A percentile compares a stretch with the other conserved stretches of the same genome.
phyloP scores from a whole-genome alignment of 2,888 invertebrate species.

The Sipha maydis region DNA sequence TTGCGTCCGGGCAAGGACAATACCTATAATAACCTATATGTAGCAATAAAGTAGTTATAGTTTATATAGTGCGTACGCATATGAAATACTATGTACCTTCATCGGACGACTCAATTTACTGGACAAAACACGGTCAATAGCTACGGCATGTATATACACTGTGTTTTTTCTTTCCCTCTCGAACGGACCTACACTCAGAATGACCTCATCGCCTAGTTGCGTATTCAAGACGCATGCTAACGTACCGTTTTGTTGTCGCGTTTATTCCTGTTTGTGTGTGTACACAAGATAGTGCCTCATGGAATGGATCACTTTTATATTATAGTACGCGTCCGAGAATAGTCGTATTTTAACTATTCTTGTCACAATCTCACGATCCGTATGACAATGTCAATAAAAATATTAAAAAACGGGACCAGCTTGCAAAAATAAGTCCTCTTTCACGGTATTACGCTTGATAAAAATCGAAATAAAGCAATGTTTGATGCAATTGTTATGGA shows the following conservation, averaged over 20 bases:
- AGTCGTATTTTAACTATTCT: constrained; percentile 35
- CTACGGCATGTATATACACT: neutral
- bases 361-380: constrained; percentile 30
- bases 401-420: neutral
- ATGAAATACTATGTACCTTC: neutral
- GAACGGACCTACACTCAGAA: constrained; percentile 8
- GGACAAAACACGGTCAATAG: constrained; percentile 48
- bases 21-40: constrained; percentile 5
- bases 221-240: constrained; percentile 35
- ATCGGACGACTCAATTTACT: constrained; percentile 47
- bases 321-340: neutral
- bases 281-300: neutral
- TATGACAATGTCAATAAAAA: neutral
- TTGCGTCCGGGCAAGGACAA: neutral
- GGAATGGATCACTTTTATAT: constrained; percentile 1
- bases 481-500: neutral
- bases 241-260: constrained; percentile 51
- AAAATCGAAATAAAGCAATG: neutral
- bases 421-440: constrained; percentile 15
- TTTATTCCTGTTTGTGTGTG: constrained; percentile 11
- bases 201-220: constrained; percentile 59
- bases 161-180: constrained; percentile 25
- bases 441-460: neutral
- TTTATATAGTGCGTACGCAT: neutral
- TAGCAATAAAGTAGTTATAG: neutral